phyloP scores from a whole-genome alignment of 2,797 vertebrate genomes.

The Hyperoplus immaculatus region DNA sequence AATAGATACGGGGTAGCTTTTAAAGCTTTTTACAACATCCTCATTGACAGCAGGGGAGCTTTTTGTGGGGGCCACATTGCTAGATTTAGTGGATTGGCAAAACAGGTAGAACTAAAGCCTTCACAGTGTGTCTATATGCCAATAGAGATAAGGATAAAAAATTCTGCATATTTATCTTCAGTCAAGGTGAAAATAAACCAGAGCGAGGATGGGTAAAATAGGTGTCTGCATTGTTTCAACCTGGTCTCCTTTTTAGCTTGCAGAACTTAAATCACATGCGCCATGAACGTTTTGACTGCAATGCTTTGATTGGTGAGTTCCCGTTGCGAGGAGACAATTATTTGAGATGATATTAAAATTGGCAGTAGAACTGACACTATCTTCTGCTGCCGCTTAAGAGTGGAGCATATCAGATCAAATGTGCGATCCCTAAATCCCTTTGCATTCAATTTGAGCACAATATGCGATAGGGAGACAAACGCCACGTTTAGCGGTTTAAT shows the following conservation, averaged over 20 bases:
- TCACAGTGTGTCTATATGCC: not conserved
- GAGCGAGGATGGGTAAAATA: not conserved
- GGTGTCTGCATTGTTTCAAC: not conserved
- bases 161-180: not conserved
- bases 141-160: not conserved
- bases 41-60: constrained; percentile 3
- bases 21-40: constrained; percentile 20
- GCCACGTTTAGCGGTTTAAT: constrained; percentile 22
- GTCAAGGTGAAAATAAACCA: not conserved
- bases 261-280: not conserved
- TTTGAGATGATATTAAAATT: not conserved
- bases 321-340: not conserved
- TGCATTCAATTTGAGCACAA: not conserved
- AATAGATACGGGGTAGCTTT: constrained; percentile 15
- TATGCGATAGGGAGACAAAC: not conserved
- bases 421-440: constrained; percentile 9
- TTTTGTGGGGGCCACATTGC: not conserved
- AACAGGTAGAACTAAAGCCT: constrained; percentile 2
- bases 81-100: not conserved
- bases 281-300: constrained; percentile 11
- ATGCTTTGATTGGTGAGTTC: not conserved
- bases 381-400: not conserved
- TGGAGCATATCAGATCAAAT: not conserved
- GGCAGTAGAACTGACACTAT: not conserved
- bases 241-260: not conserved